These are phyloP conservation scores for Choreutis nemorana DNA, from an alignment of 2,888 invertebrate genomes.

Conservation along the genomic window DNA sequence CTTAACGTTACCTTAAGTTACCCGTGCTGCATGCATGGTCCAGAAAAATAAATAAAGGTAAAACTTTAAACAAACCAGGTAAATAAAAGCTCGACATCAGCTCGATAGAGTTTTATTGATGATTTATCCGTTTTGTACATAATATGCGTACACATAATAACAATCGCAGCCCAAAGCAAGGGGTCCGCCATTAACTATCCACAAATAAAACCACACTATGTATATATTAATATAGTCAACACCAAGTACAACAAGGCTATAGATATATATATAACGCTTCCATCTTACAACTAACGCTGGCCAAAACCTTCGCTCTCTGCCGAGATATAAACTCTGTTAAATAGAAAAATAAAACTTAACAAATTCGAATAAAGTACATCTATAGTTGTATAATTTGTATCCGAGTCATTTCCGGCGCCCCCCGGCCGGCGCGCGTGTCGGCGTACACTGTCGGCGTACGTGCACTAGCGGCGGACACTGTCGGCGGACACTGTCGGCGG, in stretches of 20 bases:
- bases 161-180: constrained; percentile 12
- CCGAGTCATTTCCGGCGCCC: constrained; percentile 9
- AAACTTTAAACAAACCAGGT: too few species aligned
- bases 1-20: too few species aligned
- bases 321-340: constrained; percentile 15
- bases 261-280: constrained; percentile 9
- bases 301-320: constrained; percentile 5
- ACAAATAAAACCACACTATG: constrained; percentile 19
- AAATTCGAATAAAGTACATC: too few species aligned
- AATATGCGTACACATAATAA: constrained; percentile 15
- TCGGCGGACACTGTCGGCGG: too few species aligned
- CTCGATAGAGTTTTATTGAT: too few species aligned
- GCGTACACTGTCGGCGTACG: constrained; percentile 8
- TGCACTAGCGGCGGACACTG: constrained; percentile 3
- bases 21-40: too few species aligned
- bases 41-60: too few species aligned
- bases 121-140: too few species aligned
- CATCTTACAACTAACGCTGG: too few species aligned
- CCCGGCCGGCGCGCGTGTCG: constrained; percentile 7
- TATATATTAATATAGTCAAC: constrained; percentile 19
- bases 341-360: constrained; percentile 22
- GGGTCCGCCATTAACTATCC: constrained; percentile 16
- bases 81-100: too few species aligned
- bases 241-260: constrained; percentile 15
- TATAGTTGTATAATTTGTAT: too few species aligned